Conservation (phyloP, 64 coral and sea anemone genomes). For the Pocillopora verrucosa region DNA sequence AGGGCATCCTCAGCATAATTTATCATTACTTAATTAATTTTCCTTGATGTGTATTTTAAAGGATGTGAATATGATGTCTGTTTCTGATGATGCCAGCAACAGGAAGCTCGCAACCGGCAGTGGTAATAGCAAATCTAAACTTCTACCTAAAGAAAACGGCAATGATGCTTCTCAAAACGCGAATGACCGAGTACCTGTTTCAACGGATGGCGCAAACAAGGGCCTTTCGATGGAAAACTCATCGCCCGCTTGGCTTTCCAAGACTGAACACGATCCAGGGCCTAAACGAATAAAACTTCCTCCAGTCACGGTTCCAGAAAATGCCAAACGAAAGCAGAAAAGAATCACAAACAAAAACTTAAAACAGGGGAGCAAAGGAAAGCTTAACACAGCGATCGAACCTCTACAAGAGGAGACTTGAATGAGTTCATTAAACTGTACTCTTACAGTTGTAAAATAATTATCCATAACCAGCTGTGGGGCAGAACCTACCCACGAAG, state of each 20-base stretch:
- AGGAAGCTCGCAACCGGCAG: not conserved
- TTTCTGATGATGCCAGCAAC: not conserved
- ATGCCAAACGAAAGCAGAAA: not conserved
- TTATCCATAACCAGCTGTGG: not conserved
- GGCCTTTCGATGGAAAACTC: not conserved
- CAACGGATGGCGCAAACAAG: not conserved
- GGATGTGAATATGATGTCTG: not conserved
- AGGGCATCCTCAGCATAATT: not conserved
- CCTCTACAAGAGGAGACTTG: not conserved
- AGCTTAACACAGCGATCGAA: not conserved
- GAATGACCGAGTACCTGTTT: not conserved
- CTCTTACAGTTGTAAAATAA: not conserved
- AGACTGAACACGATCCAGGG: not conserved
- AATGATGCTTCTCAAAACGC: not conserved
- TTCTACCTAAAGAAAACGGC: not conserved
- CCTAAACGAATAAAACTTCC: constrained; percentile 11
- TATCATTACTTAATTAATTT: not conserved
- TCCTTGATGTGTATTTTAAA: not conserved
- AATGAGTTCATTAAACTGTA: not conserved
- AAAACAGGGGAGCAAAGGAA: not conserved
- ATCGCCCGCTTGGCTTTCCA: constrained; percentile 13
- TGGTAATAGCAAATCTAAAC: not conserved
- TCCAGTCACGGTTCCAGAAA: not conserved
- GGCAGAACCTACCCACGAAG: too few species aligned
- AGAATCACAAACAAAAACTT: not conserved